Evolutionary conservation across 2,888 invertebrate genomes (phyloP).

Genomic region (Eristalis pertinax): DNA sequence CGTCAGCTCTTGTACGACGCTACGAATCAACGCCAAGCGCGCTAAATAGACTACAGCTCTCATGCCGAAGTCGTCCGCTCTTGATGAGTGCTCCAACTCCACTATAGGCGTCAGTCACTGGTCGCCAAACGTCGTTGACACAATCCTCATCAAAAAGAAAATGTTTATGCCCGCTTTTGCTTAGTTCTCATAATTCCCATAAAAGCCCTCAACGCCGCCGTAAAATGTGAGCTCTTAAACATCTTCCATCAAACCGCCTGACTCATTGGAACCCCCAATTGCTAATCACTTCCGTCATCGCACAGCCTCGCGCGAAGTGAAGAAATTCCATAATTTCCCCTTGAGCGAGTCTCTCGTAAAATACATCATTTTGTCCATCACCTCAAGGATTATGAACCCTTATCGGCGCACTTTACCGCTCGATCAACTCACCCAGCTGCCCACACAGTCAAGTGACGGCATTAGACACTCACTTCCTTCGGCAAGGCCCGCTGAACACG

Average conservation of each 20-base stretch:
- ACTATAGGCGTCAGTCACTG: no score
- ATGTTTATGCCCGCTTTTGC: not conserved
- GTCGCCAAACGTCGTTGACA: not conserved
- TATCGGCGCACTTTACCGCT: conserved; percentile 34
- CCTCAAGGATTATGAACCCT: conserved; percentile 27
- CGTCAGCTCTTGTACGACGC: no score
- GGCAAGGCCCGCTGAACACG: conserved; percentile 9
- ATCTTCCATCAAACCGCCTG: not conserved
- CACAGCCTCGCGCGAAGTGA: not conserved
- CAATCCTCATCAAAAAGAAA: no score
- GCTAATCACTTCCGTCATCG: not conserved
- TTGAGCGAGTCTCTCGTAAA: not conserved
- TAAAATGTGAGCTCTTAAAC: not conserved
- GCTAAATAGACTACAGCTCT: no score
- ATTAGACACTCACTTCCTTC: conserved; percentile 28
- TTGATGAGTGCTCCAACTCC: no score
- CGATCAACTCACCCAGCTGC: conserved; percentile 7
- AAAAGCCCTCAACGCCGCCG: not conserved
- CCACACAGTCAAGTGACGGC: conserved; percentile 19
- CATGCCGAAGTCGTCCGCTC: no score
- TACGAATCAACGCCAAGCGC: no score
- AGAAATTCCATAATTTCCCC: not conserved
- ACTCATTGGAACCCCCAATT: not conserved
- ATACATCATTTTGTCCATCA: not conserved
- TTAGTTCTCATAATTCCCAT: no score